These are phyloP conservation scores for Euplexia lucipara DNA, from an alignment of 2,888 invertebrate genomes.

Conservation along the genomic window DNA sequence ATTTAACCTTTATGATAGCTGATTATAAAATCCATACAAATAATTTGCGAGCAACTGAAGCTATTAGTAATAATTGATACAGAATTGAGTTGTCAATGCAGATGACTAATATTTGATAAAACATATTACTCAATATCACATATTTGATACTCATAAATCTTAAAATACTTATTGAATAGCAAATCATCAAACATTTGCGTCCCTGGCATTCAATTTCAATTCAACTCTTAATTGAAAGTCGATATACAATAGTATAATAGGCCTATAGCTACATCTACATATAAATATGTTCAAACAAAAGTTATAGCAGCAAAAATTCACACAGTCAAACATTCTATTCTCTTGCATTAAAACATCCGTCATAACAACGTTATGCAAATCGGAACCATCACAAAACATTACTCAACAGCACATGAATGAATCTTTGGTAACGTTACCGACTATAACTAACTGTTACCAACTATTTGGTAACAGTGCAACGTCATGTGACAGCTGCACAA, in stretches of 20 bases:
- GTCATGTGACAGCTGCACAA: conserved; percentile 19
- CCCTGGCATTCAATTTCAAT: no score
- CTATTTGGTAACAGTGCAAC: conserved; percentile 40
- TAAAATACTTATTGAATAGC: no score
- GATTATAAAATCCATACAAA: conserved; percentile 16
- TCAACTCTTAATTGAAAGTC: no score
- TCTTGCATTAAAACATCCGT: conserved; percentile 43
- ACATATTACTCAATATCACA: no score
- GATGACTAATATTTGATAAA: no score
- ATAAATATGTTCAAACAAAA: no score
- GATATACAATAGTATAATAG: no score
- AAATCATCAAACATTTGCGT: no score
- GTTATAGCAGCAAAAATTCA: neutral
- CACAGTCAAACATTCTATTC: neutral
- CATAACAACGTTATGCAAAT: conserved; percentile 41
- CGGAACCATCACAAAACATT: conserved; percentile 34
- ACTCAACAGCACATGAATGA: conserved; percentile 38
- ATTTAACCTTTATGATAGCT: neutral
- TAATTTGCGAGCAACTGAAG: neutral
- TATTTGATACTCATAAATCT: no score
- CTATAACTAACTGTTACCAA: conserved; percentile 9
- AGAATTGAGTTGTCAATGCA: conserved; percentile 1
- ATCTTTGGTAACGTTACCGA: conserved; percentile 10
- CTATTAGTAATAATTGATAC: conserved; percentile 1
- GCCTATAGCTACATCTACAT: no score